Evolutionary conservation across 1,140 invertebrate species (phyloP).

Genomic region (Harpegnathos saltator): DNA sequence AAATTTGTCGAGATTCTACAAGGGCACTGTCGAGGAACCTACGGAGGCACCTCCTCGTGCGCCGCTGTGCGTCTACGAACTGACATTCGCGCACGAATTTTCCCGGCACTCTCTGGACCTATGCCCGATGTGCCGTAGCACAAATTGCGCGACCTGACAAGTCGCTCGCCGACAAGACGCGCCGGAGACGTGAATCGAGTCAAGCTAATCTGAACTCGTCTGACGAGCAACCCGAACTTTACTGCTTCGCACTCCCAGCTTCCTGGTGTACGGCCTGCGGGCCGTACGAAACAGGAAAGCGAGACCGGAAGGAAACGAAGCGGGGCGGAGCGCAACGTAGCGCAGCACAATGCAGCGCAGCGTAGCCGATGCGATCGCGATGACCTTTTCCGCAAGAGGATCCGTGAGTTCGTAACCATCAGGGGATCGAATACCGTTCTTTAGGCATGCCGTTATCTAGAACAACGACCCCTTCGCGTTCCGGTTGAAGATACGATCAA

Average conservation of each 20-base stretch:
- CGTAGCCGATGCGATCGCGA: slow-evolving; percentile 30
- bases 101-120: neutral
- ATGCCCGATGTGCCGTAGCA: neutral
- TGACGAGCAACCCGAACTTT: slow-evolving; percentile 3
- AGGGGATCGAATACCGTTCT: slow-evolving; percentile 68
- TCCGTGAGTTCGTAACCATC: slow-evolving; percentile 4
- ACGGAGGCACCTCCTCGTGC: neutral
- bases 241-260: slow-evolving; percentile 16
- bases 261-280: slow-evolving; percentile 12
- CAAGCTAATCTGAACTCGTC: slow-evolving; percentile 7
- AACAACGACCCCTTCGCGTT: slow-evolving; percentile 20
- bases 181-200: neutral
- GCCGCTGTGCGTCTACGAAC: neutral
- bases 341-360: neutral
- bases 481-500: neutral
- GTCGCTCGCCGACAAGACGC: slow-evolving; percentile 1
- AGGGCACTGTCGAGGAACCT: too few relatives aligned
- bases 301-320: slow-evolving; percentile 1
- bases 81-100: slow-evolving; percentile 1
- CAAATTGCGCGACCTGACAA: neutral
- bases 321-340: slow-evolving; percentile 13
- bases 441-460: slow-evolving; percentile 66
- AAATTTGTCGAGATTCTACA: too few relatives aligned
- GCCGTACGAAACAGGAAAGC: neutral
- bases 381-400: slow-evolving; percentile 5